Evolutionary conservation across 2,888 invertebrate species (phyloP).

Genomic region (Dryadula phaetusa): DNA sequence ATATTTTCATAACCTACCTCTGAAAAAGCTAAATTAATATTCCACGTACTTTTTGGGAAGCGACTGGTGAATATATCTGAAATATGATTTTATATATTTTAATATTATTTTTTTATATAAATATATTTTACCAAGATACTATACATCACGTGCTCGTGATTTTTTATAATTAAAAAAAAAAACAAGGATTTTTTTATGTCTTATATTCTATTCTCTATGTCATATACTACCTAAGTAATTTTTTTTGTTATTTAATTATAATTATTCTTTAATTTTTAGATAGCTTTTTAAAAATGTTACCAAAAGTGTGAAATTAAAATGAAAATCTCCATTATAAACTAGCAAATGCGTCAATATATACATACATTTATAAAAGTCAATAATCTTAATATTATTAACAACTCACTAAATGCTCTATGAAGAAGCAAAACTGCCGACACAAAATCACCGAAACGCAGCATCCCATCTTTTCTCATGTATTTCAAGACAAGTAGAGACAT

Average conservation of each 20-base stretch:
- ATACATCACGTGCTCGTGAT: too few relatives aligned
- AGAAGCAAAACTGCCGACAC: constrained; percentile 95
- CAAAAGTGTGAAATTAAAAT: too few relatives aligned
- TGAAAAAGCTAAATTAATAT: constrained; percentile 90
- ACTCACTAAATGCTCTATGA: constrained; percentile 94
- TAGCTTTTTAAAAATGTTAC: too few relatives aligned
- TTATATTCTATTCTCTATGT: too few relatives aligned
- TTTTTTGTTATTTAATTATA: too few relatives aligned
- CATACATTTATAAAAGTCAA: too few relatives aligned
- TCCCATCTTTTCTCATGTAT: constrained; percentile 97
- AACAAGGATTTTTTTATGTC: too few relatives aligned
- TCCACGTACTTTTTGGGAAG: constrained; percentile 91
- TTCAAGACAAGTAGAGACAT: constrained; percentile 92
- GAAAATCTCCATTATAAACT: too few relatives aligned
- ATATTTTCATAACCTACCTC: constrained; percentile 84
- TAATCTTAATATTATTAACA: constrained; percentile 37
- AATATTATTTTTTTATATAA: neutral
- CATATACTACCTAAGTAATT: too few relatives aligned
- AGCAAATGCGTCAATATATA: too few relatives aligned
- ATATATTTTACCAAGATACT: neutral
- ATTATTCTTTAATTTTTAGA: too few relatives aligned
- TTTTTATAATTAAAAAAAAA: too few relatives aligned
- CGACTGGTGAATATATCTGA: constrained; percentile 86
- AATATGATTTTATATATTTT: constrained; percentile 42
- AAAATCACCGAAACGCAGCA: constrained; percentile 95